Conservation (phyloP, 2,797 vertebrate genomes). For the Mormyrus hasselquistii region DNA sequence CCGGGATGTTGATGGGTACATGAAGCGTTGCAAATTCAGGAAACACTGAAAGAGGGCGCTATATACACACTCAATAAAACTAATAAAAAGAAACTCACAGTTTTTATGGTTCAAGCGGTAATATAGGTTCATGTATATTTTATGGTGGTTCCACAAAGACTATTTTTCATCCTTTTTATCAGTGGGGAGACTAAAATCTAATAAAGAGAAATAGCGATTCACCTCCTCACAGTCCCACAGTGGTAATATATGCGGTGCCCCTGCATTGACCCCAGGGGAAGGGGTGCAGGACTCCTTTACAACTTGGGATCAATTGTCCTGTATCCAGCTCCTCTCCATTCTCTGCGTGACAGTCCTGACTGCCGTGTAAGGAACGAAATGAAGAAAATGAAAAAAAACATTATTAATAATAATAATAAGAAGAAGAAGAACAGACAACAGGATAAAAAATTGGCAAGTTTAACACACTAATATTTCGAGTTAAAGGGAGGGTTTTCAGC, state of each 20-base stretch:
- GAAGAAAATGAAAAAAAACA: neutral
- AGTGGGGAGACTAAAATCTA: neutral
- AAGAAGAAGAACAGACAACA: neutral
- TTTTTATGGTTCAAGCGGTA: neutral
- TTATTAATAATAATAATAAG: neutral
- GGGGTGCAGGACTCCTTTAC: neutral
- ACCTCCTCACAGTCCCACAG: neutral
- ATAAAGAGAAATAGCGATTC: neutral
- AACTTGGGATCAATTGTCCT: neutral
- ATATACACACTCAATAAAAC: neutral
- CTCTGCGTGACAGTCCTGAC: neutral
- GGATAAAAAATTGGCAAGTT: neutral
- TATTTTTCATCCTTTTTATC: neutral
- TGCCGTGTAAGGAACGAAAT: neutral
- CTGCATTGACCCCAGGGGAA: neutral
- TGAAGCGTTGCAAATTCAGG: neutral
- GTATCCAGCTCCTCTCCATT: neutral
- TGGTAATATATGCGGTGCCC: neutral
- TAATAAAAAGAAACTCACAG: neutral
- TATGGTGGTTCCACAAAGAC: neutral
- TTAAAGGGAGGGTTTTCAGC: neutral
- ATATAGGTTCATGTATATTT: slow-evolving; percentile 4
- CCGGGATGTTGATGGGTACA: neutral
- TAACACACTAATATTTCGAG: neutral
- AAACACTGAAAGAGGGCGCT: neutral